A percentile compares a stretch with the other conserved stretches of the same genome.
These are phyloP conservation scores for Encarsia formosa DNA, from an alignment of 2,888 invertebrate genomes.

Conservation along the genomic window DNA sequence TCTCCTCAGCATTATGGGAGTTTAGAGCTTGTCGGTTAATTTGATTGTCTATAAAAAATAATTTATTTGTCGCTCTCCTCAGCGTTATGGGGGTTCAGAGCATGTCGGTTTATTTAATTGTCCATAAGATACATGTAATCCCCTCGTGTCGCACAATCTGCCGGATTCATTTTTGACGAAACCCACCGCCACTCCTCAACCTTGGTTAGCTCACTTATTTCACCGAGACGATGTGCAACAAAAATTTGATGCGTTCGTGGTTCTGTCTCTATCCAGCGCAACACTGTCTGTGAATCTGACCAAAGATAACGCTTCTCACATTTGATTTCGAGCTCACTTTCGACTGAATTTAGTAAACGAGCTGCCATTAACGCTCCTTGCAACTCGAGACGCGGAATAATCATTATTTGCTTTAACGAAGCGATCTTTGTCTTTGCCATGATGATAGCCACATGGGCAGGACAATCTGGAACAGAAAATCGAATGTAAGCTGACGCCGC, in stretches of 20 bases:
- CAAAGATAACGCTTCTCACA: neutral
- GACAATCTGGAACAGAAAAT: neutral
- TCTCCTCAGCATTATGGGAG: no score
- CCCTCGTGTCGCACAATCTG: neutral
- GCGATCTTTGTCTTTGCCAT: conserved; percentile 3
- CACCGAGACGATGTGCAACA: neutral
- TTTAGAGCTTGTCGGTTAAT: no score
- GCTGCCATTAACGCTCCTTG: neutral
- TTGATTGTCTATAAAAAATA: no score
- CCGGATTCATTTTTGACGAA: neutral
- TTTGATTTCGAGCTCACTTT: neutral
- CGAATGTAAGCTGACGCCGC: conserved; percentile 1
- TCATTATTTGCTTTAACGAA: neutral
- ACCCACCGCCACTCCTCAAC: neutral
- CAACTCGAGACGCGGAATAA: neutral
- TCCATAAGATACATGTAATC: no score
- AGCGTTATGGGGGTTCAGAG: no score
- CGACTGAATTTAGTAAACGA: neutral
- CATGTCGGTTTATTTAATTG: no score
- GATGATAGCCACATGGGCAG: neutral
- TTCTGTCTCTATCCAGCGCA: neutral
- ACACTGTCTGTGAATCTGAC: neutral
- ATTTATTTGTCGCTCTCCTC: no score
- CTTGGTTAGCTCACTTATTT: neutral
- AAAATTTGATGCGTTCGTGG: neutral